phyloP scores from a whole-genome alignment of 1,140 invertebrate genomes.

The Solenopsis fugax region DNA sequence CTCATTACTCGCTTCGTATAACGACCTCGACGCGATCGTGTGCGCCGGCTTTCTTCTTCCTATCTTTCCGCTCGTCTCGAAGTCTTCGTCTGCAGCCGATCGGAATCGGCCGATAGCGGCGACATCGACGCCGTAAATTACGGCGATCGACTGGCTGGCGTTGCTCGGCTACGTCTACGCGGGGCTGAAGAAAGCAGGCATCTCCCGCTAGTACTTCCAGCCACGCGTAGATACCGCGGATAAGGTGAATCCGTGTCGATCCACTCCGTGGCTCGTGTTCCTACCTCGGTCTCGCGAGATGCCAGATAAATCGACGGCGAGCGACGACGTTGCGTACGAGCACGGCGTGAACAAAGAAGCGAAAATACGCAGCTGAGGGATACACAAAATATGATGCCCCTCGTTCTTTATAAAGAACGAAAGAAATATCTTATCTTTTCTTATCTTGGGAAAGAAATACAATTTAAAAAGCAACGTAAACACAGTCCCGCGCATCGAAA shows the following conservation, averaged over 20 bases:
- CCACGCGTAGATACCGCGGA: constrained; percentile 57
- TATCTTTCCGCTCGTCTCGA: constrained; percentile 16
- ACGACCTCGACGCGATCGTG: constrained; percentile 45
- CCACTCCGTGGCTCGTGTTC: constrained; percentile 38
- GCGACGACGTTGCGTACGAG: constrained; percentile 4
- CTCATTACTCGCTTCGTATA: constrained; percentile 59
- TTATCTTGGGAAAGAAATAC: not conserved
- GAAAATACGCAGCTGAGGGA: not conserved
- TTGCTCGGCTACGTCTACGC: constrained; percentile 33
- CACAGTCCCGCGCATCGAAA: not conserved
- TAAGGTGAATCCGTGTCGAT: constrained; percentile 63
- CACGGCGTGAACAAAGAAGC: constrained; percentile 21
- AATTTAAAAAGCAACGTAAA: not conserved
- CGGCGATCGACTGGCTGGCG: constrained; percentile 49
- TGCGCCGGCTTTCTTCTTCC: constrained; percentile 15
- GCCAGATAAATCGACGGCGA: constrained; percentile 52
- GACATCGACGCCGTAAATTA: constrained; percentile 61
- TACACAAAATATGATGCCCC: not conserved
- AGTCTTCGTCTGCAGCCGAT: constrained; percentile 21
- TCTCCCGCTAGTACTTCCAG: constrained; percentile 34
- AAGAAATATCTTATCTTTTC: too few species aligned
- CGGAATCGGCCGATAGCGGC: constrained; percentile 55
- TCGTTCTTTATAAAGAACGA: too few species aligned
- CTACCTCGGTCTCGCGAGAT: constrained; percentile 41
- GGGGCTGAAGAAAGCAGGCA: constrained; percentile 34